These are phyloP conservation scores for Pseudomyrmex dendroicus DNA, from an alignment of 1,140 invertebrate species.

Conservation along the genomic window DNA sequence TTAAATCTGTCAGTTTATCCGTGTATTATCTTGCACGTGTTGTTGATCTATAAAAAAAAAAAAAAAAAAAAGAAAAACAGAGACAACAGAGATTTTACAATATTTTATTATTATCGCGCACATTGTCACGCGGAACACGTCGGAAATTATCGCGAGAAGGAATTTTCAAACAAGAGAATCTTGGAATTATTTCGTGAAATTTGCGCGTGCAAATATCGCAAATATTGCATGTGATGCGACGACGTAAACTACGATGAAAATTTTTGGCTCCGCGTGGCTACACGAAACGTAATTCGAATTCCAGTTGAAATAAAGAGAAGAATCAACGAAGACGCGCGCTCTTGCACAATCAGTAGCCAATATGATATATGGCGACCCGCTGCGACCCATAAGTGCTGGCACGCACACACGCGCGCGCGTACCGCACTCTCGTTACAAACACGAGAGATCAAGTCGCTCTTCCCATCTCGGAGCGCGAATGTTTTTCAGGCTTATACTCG, in stretches of 20 bases:
- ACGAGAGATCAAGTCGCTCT: too few species aligned
- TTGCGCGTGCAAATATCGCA: too few species aligned
- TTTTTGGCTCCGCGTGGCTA: not conserved
- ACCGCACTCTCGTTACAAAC: too few species aligned
- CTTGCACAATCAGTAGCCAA: constrained; percentile 40
- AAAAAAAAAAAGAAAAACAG: too few species aligned
- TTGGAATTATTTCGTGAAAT: too few species aligned
- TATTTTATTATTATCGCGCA: too few species aligned
- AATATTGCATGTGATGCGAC: not conserved
- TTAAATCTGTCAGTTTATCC: constrained; percentile 39
- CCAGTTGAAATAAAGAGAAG: constrained; percentile 23
- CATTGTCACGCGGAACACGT: not conserved
- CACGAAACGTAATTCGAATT: constrained; percentile 10
- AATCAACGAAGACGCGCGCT: constrained; percentile 38
- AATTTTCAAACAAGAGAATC: too few species aligned
- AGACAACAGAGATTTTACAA: too few species aligned
- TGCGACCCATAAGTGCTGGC: not conserved
- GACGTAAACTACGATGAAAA: constrained; percentile 2
- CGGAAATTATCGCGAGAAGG: not conserved
- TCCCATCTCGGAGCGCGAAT: too few species aligned
- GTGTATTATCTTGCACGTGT: constrained; percentile 14
- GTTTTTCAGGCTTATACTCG: too few species aligned
- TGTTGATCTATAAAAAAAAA: constrained; percentile 40
- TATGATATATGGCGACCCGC: constrained; percentile 21
- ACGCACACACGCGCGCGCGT: not conserved